Base-by-base conservation (phyloP, 2,888 invertebrate genomes). In the Aradus depressus region DNA sequence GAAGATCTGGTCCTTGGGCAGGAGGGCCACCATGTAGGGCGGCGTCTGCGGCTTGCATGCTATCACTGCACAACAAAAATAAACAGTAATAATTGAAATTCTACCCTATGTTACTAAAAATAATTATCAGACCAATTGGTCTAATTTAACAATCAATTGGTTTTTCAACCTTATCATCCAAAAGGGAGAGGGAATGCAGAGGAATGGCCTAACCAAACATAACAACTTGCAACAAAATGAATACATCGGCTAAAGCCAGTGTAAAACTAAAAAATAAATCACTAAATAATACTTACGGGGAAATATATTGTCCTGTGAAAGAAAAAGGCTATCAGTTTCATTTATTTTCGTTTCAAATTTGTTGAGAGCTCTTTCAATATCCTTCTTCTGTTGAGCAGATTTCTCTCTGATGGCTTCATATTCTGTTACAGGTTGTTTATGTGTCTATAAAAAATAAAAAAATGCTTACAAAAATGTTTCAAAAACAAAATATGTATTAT, bases 341-440 rank as follows among this genome's bases (percentile, higher is more conserved):
- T 87, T 86, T 2, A 95, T 96, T 72, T 92, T 91, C 1, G 93
- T 88, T 52, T 93, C 76, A 69, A 93, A 96, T 64, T 89, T 84
- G 1, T 93, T 92, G 14, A 96, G 70, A 0, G 95, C 93, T 65
- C 84, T 78, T 70, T 96, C 95, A 42, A 93, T 84, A 64, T 96
- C 93, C 49, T 89, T 76, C 67, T 95, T 95, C 64, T 96, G 95
- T 43, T 79, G 79, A 0, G 95, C 92, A 34, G 90, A 88, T 64
- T 93, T 93, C 70, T 96, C 95, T 61, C 96, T 74, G 44, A 95
- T 90, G 0, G 91, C 85, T 73, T 95, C 92, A 69, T 96, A 96
- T 66, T 96, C 96, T 3, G 92, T 91, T 3, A 91, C 85, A 28
- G 93, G 93, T 71, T 93, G 92, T 67, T 91, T 92, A 64, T 93